Evolutionary conservation across 2,888 invertebrate species (phyloP).

Genomic region (Phorcus lineatus): DNA sequence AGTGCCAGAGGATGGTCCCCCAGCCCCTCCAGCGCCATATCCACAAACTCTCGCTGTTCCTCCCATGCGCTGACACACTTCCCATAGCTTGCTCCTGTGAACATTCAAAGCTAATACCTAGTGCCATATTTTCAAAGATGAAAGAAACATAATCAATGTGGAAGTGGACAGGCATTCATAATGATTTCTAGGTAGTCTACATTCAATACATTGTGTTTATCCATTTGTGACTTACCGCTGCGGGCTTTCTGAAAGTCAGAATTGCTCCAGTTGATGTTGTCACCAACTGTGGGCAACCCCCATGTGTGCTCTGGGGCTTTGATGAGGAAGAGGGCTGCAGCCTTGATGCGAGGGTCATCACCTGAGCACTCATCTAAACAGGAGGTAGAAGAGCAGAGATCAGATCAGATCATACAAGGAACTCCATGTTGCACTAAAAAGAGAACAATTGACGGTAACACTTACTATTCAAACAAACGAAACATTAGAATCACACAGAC

Average conservation of each 20-base stretch:
- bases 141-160: too few relatives aligned
- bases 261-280: conserved; percentile 66
- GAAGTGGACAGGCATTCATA: too few relatives aligned
- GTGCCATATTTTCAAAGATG: neutral
- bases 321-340: conserved; percentile 56
- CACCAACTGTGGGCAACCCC: conserved; percentile 60
- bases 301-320: conserved; percentile 71
- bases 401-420: too few relatives aligned
- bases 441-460: too few relatives aligned
- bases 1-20: conserved; percentile 54
- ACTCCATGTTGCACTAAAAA: too few relatives aligned
- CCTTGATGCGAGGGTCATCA: conserved; percentile 43
- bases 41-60: conserved; percentile 64
- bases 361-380: conserved; percentile 43
- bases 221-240: conserved; percentile 38
- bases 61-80: conserved; percentile 61
- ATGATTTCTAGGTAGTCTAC: neutral
- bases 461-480: too few relatives aligned
- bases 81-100: conserved; percentile 45
- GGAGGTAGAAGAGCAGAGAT: too few relatives aligned
- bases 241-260: conserved; percentile 48
- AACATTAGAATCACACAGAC: too few relatives aligned
- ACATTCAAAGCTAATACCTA: neutral
- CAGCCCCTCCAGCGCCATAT: conserved; percentile 56
- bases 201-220: neutral